Base-by-base conservation (phyloP, 2,113 vertebrate genomes). In the Triplophysa rosa region DNA sequence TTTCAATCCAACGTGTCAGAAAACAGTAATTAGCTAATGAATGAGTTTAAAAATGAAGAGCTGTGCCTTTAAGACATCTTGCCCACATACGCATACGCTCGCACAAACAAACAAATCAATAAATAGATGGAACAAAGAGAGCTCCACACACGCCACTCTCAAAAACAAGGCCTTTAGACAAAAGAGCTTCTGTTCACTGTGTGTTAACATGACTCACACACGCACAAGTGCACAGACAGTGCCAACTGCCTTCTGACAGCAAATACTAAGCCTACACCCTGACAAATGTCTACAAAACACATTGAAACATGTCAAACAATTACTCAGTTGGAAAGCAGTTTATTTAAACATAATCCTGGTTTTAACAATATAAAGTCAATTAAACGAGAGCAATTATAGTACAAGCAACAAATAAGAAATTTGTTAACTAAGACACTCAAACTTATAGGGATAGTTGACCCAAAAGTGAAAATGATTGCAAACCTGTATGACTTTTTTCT, bases 91-190 rank as follows among this genome's bases (percentile, higher is more conserved):
- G 16, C 12, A 47, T 0, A 79, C 62, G 59, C 33, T 61, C 21
- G 26, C n/a, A 82, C 61, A 45, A 45, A 45, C 42, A 72, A 88
- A 89, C 84, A 89, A 86, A 88, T 89, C 83, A 91, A 86, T 80
- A 86, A 67, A 71, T 40, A 77, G 84, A 80, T 62, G 81, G 81
- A 89, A 91, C 86, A 89, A 89, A 90, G 86, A 88, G 66, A 59
- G 77, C 85, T 70, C 42, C 54, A 89, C 82, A 91, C 84, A 85
- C 85, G 88, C 84, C 87, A 90, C 85, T 88, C 89, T 87, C 83
- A 89, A 90, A 91, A 91, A 90, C 88, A 91, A 92, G 88, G 66
- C 80, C 69, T 81, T 84, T 66, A 82, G 59, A 93, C 93, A 93
- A 92, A 90, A 91, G 87, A 37, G 85, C 85, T 86, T 90, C 84